Conservation (phyloP, 2,113 vertebrate genomes). For the Scartelaos histophorus region DNA sequence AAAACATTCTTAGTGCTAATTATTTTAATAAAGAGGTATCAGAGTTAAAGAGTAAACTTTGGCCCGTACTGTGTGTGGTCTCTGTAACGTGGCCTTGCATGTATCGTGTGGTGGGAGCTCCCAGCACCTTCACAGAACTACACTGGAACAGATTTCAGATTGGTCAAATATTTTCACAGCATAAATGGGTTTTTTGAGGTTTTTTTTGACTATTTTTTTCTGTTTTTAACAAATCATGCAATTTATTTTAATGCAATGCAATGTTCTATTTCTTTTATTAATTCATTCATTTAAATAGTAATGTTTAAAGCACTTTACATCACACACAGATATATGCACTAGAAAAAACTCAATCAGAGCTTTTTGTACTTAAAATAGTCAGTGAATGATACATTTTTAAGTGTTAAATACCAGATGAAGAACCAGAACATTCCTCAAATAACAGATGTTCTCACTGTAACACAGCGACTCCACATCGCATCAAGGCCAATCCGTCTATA, state of each 20-base stretch:
- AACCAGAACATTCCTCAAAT: neutral
- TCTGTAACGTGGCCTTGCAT: conserved; percentile 47
- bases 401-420: no score
- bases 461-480: conserved; percentile 13
- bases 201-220: no score
- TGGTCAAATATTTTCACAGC: conserved; percentile 43
- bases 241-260: neutral
- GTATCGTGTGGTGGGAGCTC: conserved; percentile 39
- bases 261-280: no score
- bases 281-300: no score
- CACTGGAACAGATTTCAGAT: conserved; percentile 40
- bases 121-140: conserved; percentile 23
- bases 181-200: conserved; percentile 28
- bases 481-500: conserved; percentile 38
- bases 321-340: no score
- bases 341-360: neutral
- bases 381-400: no score
- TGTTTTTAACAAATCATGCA: neutral
- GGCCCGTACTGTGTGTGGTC: conserved; percentile 45
- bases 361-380: neutral
- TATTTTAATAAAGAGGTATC: conserved; percentile 42
- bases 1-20: conserved; percentile 38
- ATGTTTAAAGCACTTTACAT: no score
- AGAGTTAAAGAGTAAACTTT: conserved; percentile 7
- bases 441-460: neutral